Base-by-base conservation (phyloP, 2,888 invertebrate genomes). In the Euzophera pinguis region DNA sequence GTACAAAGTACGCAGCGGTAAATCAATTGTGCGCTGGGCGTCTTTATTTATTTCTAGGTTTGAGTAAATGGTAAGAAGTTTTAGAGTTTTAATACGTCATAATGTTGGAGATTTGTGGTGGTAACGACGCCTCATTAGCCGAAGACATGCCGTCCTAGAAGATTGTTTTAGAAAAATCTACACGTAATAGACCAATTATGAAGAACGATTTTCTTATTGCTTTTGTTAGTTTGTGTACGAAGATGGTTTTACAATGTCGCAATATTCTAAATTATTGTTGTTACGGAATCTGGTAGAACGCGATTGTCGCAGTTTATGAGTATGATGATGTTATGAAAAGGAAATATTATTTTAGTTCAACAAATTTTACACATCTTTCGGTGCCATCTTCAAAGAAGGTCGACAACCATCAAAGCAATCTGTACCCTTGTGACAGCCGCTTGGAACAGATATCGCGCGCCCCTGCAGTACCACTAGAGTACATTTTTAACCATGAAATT, bases 21-120 rank as follows among this genome's bases (percentile, higher is more conserved):
- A n/a, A n/a, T n/a, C n/a, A n/a, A n/a, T n/a, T n/a, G n/a, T n/a
- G n/a, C n/a, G n/a, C n/a, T n/a, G n/a, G 9, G 32, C 32, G 45
- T 34, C 45, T 45, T 45, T 32, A 32, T 16, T 45, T 43, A 29
- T 32, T 45, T 32, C 45, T 45, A 14, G 45, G 45, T 45, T 45
- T 34, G 45, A 45, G 45, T 79, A 84, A 88, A 86, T 83, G 85
- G 84, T 76, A 71, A 39, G 71, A 83, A 89, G 84, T 88, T 86
- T 84, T 76, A 74, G 81, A 89, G 87, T 89, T 89, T 88, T 87
- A 89, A 88, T 89, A 86, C 81, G 83, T 79, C 75, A 80, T 88
- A 88, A 89, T 89, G 85, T 78, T 64, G 73, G 74, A 86, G 87
- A 87, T 89, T 82, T 89, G 84, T 82, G 85, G 79, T 75, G 75